A percentile compares a stretch with the other conserved stretches of the same genome.
Evolutionary conservation across 2,888 invertebrate species (phyloP).

Genomic region (Smittia aterrima): DNA sequence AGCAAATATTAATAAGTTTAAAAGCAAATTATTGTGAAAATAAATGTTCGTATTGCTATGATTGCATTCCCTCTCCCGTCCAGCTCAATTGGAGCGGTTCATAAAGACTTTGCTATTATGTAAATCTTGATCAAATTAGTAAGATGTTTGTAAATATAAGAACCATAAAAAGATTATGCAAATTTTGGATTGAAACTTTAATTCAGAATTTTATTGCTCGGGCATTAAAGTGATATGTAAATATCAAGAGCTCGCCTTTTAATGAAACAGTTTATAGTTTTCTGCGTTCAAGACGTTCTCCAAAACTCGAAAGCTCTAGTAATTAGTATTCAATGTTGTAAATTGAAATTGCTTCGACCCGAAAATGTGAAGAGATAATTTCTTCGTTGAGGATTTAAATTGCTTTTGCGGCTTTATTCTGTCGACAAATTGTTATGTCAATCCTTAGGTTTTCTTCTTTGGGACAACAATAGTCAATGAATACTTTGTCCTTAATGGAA

Average conservation of each 20-base stretch:
- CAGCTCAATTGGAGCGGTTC: background rate
- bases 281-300: background rate
- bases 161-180: constrained; percentile 33
- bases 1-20: constrained; percentile 17
- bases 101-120: background rate
- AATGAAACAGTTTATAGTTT: background rate
- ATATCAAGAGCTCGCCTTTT: constrained; percentile 7
- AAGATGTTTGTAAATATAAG: background rate
- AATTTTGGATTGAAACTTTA: constrained; percentile 14
- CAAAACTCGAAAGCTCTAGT: background rate
- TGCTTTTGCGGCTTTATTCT: background rate
- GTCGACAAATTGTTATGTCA: background rate
- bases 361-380: too few relatives aligned
- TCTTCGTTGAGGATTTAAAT: background rate
- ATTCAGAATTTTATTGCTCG: constrained; percentile 17
- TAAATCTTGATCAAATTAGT: constrained; percentile 34
- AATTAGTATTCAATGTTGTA: constrained; percentile 21
- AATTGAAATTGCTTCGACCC: background rate
- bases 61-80: background rate
- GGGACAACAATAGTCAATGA: background rate
- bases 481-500: background rate
- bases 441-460: background rate
- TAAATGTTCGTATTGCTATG: background rate
- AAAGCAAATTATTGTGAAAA: constrained; percentile 12
- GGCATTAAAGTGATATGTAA: constrained; percentile 29